Evolutionary conservation across 2,113 vertebrate species (phyloP), one percentile per base, ranked within the genome.

Genomic region (Malaclemys terrapin): DNA sequence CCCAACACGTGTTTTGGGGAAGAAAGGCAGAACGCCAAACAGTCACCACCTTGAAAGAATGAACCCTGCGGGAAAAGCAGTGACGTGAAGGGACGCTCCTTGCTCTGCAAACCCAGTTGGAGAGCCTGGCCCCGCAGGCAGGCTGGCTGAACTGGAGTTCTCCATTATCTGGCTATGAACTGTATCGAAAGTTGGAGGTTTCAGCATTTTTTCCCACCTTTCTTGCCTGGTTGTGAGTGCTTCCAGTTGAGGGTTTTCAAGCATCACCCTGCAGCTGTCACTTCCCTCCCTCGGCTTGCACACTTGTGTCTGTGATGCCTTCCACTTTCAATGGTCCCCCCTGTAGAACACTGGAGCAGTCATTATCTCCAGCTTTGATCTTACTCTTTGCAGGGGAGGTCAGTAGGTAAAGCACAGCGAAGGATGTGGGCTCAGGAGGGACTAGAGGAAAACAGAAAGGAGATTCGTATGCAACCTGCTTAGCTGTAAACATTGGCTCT

Each of bases 331-430:
- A 75, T 95, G 87, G 89, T 90, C 54, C 93, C 93, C 92, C 96
- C 17, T 19, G 69, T 12, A 82, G 83, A 82, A 87, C 56, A 76
- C 65, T 91, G 95, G 87, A 95, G 75, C 95, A 96, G 65, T 90
- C 81, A 87, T 95, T 95, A 80, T 89, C 90, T 96, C 75, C 91
- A 85, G 50, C 57, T 96, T 95, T 90, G 69, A 86, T 88, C 87
- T 50, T 65, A 84, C 91, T 76, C 79, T 49, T 93, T 90, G 82
- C 88, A 94, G 24, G 50, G 78, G 79, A 19, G 59, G 17, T 94
- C 57, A 89, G 72, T 38, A 29, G 24, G 53, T 29, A 72, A 56
- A 69, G 47, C 69, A 45, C 8, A 38, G 50, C 25, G 22, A 5
- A 87, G 80, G 91, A 89, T 29, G 14, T 35, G 31, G 16, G 89